Conservation (phyloP, 2,797 vertebrate species). For the Hyperoplus immaculatus region DNA sequence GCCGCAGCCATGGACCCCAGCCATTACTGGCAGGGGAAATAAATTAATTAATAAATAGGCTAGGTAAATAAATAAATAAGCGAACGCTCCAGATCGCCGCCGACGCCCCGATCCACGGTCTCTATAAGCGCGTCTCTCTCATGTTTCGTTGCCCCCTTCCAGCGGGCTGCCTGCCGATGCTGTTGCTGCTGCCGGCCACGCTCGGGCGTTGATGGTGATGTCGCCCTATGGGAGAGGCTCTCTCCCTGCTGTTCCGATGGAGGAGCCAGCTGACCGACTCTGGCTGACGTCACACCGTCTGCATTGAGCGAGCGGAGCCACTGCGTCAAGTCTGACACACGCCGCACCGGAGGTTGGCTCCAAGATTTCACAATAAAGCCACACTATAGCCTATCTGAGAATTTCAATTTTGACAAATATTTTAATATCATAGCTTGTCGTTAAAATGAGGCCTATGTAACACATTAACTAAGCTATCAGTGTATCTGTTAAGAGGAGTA, state of each 20-base stretch:
- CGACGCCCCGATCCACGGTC: slow-evolving; percentile 30
- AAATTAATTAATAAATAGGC: slow-evolving; percentile 79
- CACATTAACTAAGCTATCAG: no score
- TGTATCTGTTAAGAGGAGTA: background rate
- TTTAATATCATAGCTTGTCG: background rate
- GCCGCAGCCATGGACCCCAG: slow-evolving; percentile 81
- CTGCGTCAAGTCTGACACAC: slow-evolving; percentile 35
- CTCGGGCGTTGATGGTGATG: slow-evolving; percentile 75
- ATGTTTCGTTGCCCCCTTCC: slow-evolving; percentile 38
- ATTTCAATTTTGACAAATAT: background rate
- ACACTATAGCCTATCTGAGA: no score
- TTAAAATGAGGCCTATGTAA: background rate
- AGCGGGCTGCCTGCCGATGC: slow-evolving; percentile 37
- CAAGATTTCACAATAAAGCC: slow-evolving; percentile 54
- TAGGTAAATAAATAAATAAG: slow-evolving; percentile 75
- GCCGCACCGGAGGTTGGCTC: slow-evolving; percentile 1
- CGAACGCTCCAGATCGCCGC: slow-evolving; percentile 10
- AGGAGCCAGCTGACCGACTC: slow-evolving; percentile 81
- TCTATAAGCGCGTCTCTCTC: slow-evolving; percentile 42
- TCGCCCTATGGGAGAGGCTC: slow-evolving; percentile 82
- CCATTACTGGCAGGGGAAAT: slow-evolving; percentile 74
- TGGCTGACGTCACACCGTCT: slow-evolving; percentile 84
- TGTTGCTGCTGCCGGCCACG: slow-evolving; percentile 54
- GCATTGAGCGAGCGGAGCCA: slow-evolving; percentile 67
- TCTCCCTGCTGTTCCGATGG: slow-evolving; percentile 75